Evolutionary conservation across 2,888 invertebrate species (phyloP), one percentile per base, ranked within the genome.

Genomic region (Leucophenga montana): DNA sequence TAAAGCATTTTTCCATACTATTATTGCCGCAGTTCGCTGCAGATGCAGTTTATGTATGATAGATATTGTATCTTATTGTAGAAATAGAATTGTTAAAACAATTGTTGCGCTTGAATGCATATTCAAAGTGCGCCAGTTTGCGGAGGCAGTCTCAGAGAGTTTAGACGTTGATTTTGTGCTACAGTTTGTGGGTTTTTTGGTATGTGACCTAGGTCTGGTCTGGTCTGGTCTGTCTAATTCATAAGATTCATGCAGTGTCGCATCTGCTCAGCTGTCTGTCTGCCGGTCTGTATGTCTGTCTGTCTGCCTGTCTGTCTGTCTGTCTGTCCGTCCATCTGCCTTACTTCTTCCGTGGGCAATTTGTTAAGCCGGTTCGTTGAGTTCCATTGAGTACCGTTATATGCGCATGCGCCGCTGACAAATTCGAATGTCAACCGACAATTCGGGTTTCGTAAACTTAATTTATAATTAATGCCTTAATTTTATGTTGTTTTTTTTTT

Each of bases 51-150:
- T 64, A 48, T 48, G 64, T 33, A 64, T 27, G 2, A 4, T 14
- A 62, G 0, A 27, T 27, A 27, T 27, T 27, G 27, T 27, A 27
- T 27, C 27, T 27, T 14, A 8, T 5, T 33, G 8, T 39, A 39
- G 4, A 8, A 57, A 57, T 27, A 27, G 27, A n/a, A 59, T 59
- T n/a, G n/a, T 27, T 27, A 14, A 46, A 62, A 46, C 46, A 46
- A 46, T 22, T 22, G 66, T 56, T 56, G 18, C 59, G 76, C 79
- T 73, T 75, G 73, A 76, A 70, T 81, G 85, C 71, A 82, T 84
- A 83, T 84, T 83, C 82, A 83, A 78, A 79, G 84, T 69, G 8
- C 56, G 69, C 67, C 5, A 70, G 70, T 72, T 72, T 68, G 72
- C 73, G 73, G n/a, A 16, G 50, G 50, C 50, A 81, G 22, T 39